Evolutionary conservation across 2,888 invertebrate genomes (phyloP).

Genomic region (Bruchidius siliquastri): DNA sequence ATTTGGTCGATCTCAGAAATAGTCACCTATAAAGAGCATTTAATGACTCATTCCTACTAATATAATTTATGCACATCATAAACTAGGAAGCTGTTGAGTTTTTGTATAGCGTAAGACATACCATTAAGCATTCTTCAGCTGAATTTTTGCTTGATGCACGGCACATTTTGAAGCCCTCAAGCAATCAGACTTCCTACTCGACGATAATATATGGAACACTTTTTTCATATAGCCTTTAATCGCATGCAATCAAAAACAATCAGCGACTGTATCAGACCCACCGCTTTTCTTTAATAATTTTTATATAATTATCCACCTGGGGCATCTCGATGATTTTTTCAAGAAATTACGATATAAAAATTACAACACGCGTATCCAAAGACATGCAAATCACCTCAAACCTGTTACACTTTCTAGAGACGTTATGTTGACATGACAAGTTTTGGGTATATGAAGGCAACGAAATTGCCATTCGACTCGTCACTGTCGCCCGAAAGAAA

Average conservation of each 20-base stretch:
- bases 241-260: background rate
- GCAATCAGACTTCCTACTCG: background rate
- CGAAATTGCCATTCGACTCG: background rate
- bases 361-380: background rate
- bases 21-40: too few species aligned
- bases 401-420: constrained; percentile 4
- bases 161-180: background rate
- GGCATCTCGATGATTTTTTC: background rate
- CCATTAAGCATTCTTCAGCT: background rate
- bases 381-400: background rate
- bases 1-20: too few species aligned
- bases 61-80: background rate
- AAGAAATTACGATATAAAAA: background rate
- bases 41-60: too few species aligned
- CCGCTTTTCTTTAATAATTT: background rate
- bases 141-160: background rate
- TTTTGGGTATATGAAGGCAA: background rate
- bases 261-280: background rate
- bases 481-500: background rate
- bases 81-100: background rate
- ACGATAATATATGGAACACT: background rate
- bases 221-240: background rate
- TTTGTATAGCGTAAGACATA: background rate
- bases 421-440: constrained; percentile 1
- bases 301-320: background rate